Evolutionary conservation across 2,888 invertebrate species (phyloP).

Genomic region (Lottia scabra): DNA sequence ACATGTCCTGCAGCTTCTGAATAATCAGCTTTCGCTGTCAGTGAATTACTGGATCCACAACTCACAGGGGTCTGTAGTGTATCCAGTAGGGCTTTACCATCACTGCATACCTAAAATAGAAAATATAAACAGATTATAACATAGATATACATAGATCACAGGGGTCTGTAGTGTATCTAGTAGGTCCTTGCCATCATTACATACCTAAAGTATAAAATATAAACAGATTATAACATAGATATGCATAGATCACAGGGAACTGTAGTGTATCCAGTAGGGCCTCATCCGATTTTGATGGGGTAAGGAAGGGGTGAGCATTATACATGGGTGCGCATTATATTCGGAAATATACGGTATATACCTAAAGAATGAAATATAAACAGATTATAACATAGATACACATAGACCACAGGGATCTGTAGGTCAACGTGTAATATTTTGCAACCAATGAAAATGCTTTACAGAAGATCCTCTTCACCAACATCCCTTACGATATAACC

Average conservation of each 20-base stretch:
- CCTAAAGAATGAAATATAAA: conserved; percentile 54
- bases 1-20: conserved; percentile 96
- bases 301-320: too few species aligned
- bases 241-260: conserved; percentile 66
- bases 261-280: conserved; percentile 70
- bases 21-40: conserved; percentile 80
- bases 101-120: conserved; percentile 69
- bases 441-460: too few species aligned
- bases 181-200: conserved; percentile 71
- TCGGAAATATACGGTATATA: conserved; percentile 69
- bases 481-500: too few species aligned
- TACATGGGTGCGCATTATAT: too few species aligned
- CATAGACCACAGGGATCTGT: conserved; percentile 69
- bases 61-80: conserved; percentile 70
- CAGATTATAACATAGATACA: conserved; percentile 27
- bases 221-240: not conserved
- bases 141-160: conserved; percentile 55
- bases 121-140: conserved; percentile 8
- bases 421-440: conserved; percentile 66
- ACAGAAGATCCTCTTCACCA: too few species aligned
- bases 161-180: conserved; percentile 71
- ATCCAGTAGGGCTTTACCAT: conserved; percentile 71
- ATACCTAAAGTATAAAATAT: conserved; percentile 63
- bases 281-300: conserved; percentile 71
- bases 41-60: conserved; percentile 64